phyloP scores from a whole-genome alignment of 2,888 invertebrate genomes.

The Andrena chrysosceles region DNA sequence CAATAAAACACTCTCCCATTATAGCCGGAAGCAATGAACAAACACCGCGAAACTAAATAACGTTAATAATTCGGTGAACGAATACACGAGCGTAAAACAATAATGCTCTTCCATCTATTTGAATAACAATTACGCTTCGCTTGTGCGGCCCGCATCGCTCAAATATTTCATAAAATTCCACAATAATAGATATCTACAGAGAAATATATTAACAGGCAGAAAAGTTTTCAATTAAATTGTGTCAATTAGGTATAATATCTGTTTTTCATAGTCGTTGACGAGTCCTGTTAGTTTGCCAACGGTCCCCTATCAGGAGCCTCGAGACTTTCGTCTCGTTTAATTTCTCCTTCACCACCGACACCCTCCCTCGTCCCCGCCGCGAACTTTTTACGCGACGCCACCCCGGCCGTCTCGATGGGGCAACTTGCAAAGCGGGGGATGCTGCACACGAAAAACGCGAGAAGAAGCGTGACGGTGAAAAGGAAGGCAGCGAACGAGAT shows the following conservation, averaged over 20 bases:
- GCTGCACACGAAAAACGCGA: background rate
- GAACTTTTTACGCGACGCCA: background rate
- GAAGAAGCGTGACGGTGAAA: background rate
- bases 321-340: background rate
- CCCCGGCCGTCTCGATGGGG: background rate
- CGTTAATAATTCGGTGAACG: constrained; percentile 21
- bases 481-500: constrained; percentile 33
- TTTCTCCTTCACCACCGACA: background rate
- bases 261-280: background rate
- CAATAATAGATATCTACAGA: background rate
- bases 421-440: constrained; percentile 16
- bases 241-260: background rate
- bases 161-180: background rate
- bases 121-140: background rate
- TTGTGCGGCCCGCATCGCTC: background rate
- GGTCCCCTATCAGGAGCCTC: background rate
- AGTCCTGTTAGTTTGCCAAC: background rate
- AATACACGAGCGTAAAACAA: background rate
- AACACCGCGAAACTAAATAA: constrained; percentile 13
- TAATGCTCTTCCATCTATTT: background rate
- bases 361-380: no score
- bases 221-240: background rate
- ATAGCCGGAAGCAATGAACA: constrained; percentile 29
- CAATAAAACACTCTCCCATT: constrained; percentile 40
- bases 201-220: no score